Percentiles rank a stretch among this genome's conserved stretches.
Conservation (phyloP, 2,888 invertebrate genomes). For the Geotrupes spiniger region DNA sequence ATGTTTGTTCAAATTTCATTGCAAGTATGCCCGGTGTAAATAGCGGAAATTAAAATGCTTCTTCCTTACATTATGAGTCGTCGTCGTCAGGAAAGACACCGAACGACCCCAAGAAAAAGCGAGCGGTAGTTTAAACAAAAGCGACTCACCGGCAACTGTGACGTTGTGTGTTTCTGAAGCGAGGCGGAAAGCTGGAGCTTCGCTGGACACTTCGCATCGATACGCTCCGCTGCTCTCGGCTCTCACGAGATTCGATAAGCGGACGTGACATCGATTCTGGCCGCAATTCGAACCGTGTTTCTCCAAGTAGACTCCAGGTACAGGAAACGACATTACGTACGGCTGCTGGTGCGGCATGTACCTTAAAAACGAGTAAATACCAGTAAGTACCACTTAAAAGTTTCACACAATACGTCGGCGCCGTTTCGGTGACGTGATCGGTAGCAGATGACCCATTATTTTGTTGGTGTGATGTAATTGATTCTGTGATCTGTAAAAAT, state of each 20-base stretch:
- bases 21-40: too few relatives aligned
- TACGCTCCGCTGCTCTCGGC: constrained; percentile 53
- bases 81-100: too few relatives aligned
- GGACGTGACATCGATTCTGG: constrained; percentile 43
- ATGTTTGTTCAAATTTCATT: too few relatives aligned
- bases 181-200: constrained; percentile 59
- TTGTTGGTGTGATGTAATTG: too few relatives aligned
- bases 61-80: too few relatives aligned
- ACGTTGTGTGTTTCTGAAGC: constrained; percentile 57
- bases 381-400: neutral
- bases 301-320: constrained; percentile 45
- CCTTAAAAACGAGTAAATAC: constrained; percentile 34
- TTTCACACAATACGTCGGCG: too few relatives aligned
- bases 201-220: constrained; percentile 62
- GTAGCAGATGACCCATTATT: too few relatives aligned
- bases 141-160: constrained; percentile 56
- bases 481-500: too few relatives aligned
- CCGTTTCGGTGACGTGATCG: neutral
- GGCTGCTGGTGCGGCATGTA: constrained; percentile 42
- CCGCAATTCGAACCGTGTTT: constrained; percentile 39
- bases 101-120: too few relatives aligned
- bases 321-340: constrained; percentile 42
- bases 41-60: too few relatives aligned
- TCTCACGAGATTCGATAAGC: constrained; percentile 45
- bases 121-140: too few relatives aligned